Evolutionary conservation across 2,888 invertebrate genomes (phyloP), one percentile per base, ranked within the genome.

Genomic region (Heliothis peltigera): DNA sequence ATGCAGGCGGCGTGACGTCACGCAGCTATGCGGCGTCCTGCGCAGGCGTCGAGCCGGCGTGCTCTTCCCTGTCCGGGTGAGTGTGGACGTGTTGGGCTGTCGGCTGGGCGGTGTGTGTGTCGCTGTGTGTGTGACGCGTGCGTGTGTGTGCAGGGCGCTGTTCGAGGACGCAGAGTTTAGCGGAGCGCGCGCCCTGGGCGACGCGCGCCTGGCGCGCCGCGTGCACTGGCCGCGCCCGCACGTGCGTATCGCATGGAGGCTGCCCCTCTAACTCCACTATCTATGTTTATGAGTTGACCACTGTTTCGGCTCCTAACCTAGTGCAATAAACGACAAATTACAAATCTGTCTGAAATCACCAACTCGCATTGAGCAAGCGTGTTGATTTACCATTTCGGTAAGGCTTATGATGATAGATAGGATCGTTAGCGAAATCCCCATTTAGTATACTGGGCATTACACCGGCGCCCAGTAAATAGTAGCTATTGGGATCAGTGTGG

Each of bases 151-250:
- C 78, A 80, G 87, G 79, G 91, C 95, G 51, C 91, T 79, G 51
- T 79, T 96, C 39, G 94, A 92, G 81, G 95, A 93, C 88, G 57
- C 25, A 32, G 22, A 21, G 15, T 79, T 79, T 67, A 63, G 69
- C 22, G 59, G 64, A 43, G 54, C 57, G 68, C 85, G 87, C 96
- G 66, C 77, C 22, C 70, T 80, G 4, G 79, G 71, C 68, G 96
- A 96, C 95, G 89, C 96, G 96, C 88, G 95, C 95, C 88, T 57
- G 8, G 58, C 74, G 17, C 64, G 65, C 54, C 93, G 93, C 95
- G 93, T 96, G 73, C 93, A 95, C 46, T 97, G 97, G 97, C 95
- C 96, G 94, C 90, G 97, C 74, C 97, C 97, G 15, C 96, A 96
- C 84, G 97, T 97, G 88, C 95, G 96, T 95, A 54, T 46, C 35